Evolutionary conservation across 2,113 vertebrate species (phyloP).

Genomic region (Calidris pugnax): DNA sequence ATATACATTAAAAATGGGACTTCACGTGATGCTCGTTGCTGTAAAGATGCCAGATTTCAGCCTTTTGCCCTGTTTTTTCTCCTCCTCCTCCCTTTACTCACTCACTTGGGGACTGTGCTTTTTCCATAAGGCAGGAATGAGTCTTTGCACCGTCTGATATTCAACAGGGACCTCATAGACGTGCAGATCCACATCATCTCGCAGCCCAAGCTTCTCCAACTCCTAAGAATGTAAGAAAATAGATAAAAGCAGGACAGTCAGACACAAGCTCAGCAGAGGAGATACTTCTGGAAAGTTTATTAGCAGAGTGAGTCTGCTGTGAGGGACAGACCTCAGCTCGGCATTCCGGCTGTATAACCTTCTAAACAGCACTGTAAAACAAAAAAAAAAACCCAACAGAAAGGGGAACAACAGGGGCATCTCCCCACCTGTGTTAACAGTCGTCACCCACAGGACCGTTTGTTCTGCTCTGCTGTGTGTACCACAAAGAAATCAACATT

Average conservation of each 20-base stretch:
- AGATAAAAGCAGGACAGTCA: not conserved
- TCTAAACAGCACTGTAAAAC: not conserved
- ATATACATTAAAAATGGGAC: rapidly evolving
- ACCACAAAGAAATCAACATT: not conserved
- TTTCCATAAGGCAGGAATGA: constrained; percentile 90
- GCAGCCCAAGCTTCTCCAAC: constrained; percentile 86
- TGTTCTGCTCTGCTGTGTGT: not conserved
- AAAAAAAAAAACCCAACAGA: too few relatives aligned
- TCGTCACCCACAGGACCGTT: not conserved
- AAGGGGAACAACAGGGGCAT: not conserved
- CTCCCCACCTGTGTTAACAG: not conserved
- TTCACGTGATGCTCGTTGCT: rapidly evolving
- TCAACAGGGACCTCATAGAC: constrained; percentile 93
- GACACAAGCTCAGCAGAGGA: not conserved
- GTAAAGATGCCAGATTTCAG: not conserved
- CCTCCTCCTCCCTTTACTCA: not conserved
- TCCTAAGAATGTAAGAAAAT: constrained; percentile 75
- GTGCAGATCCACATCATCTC: constrained; percentile 82
- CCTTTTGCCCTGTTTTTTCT: not conserved
- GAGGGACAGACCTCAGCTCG: not conserved
- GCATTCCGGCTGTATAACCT: not conserved
- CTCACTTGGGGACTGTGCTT: constrained; percentile 88
- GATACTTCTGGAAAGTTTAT: not conserved
- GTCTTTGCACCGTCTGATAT: constrained; percentile 86
- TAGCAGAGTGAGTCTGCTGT: not conserved